A percentile compares a stretch with the other conserved stretches of the same genome.
phyloP scores from a whole-genome alignment of 2,113 vertebrate genomes.

The Hemibagrus wyckioides region DNA sequence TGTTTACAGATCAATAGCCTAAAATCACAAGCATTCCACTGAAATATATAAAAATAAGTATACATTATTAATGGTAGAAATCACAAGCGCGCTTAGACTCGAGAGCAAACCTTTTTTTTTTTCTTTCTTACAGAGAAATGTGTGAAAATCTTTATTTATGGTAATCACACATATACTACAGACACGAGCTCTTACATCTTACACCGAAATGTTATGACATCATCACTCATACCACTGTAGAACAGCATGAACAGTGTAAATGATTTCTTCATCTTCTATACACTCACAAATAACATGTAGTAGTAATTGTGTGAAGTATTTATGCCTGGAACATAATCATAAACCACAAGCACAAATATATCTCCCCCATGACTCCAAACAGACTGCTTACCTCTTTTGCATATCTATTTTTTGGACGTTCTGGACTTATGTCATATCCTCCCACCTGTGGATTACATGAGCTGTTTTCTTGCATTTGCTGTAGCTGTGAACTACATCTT shows the following conservation, averaged over 20 bases:
- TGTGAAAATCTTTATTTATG: neutral
- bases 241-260: neutral
- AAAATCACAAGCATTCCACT: neutral
- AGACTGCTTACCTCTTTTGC: neutral
- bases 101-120: neutral
- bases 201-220: neutral
- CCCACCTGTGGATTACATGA: neutral
- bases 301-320: neutral
- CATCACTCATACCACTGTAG: neutral
- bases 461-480: neutral
- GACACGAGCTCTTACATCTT: neutral
- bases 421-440: neutral
- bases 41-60: neutral
- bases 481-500: neutral
- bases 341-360: neutral
- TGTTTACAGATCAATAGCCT: neutral
- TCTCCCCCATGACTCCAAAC: neutral
- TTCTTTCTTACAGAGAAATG: neutral
- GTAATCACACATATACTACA: neutral
- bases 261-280: neutral
- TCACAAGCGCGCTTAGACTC: neutral
- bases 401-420: neutral
- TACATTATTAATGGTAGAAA: neutral
- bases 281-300: neutral
- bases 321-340: neutral